Base-by-base conservation (phyloP, 2,888 invertebrate genomes). In the Drosophila flavopinicola region DNA sequence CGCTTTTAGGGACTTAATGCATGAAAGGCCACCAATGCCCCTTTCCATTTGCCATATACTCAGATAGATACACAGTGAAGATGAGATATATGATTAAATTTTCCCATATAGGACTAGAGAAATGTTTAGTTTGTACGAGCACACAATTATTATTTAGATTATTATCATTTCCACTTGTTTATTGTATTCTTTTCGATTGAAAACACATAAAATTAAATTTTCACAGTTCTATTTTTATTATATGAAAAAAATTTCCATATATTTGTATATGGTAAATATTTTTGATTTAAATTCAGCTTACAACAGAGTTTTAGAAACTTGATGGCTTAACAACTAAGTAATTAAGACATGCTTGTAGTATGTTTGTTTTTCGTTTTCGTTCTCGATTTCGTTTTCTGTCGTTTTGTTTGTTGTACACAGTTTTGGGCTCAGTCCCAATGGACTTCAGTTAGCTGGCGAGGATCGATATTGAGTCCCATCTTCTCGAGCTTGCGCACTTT, bases 261-360 rank as follows among this genome's bases (percentile, higher is more conserved):
- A 15, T 9, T 37, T 32, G 2, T 13, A 45, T 13, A 4, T 13
- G 7, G 10, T 39, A 5, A 23, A 20, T 20, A 9, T 11, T 13
- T 15, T 35, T 10, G 23, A 33, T 33, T 44, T 47, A 23, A 37
- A 6, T 53, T 53, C 58, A 56, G 66, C 38, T 63, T 72, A 65
- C 41, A 66, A 72, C 32, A 29, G 75, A 60, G 87, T 77, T 77
- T 84, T 77, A 74, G 45, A 86, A 80, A 75, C 75, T 73, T 37
- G 37, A 25, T 25, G 3, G 24, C 75, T 66, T 77, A 84, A 2
- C 2, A 33, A 39, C 45, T 72, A 72, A 27, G 30, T 58, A 38
- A 37, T 63, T 35, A 59, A 80, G n/a, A n/a, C 80, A 86, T 80
- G 80, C 80, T 80, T 82, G 58, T 27, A 80, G 79, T 80, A 80